Conservation (phyloP, 2,888 invertebrate species). For the Agrilus cyanescens region DNA sequence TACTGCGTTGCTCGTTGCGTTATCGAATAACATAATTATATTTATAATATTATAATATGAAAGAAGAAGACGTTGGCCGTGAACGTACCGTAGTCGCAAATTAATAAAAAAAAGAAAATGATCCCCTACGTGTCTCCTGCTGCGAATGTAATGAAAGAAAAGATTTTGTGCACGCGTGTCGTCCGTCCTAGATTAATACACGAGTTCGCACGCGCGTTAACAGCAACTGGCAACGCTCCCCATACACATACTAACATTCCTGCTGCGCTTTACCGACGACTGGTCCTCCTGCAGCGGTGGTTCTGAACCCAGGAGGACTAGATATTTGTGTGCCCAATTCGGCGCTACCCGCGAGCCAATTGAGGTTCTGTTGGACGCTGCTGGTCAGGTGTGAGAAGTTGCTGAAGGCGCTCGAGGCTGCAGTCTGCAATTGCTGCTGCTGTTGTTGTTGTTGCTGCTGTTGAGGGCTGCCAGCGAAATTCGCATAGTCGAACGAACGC, state of each 20-base stretch:
- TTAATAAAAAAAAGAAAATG: too few species aligned
- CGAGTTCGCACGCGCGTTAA: too few species aligned
- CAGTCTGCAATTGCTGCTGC: slow-evolving; percentile 12
- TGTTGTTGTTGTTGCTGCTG: slow-evolving; percentile 25
- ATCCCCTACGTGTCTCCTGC: too few species aligned
- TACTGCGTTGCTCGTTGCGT: too few species aligned
- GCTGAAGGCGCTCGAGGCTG: slow-evolving; percentile 9
- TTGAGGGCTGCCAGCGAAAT: slow-evolving; percentile 26
- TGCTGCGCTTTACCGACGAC: slow-evolving; percentile 29
- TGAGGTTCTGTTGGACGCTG: slow-evolving; percentile 23
- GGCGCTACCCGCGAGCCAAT: slow-evolving; percentile 27
- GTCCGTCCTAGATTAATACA: too few species aligned
- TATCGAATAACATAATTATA: too few species aligned
- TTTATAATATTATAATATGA: too few species aligned
- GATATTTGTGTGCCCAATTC: slow-evolving; percentile 33
- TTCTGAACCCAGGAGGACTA: slow-evolving; percentile 35
- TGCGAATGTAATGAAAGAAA: too few species aligned
- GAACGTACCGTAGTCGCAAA: too few species aligned
- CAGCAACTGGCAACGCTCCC: too few species aligned
- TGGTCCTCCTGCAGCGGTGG: slow-evolving; percentile 21
- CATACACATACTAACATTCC: slow-evolving; percentile 27
- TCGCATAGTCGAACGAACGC: slow-evolving; percentile 21
- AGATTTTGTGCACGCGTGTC: too few species aligned
- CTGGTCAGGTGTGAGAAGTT: slow-evolving; percentile 18
- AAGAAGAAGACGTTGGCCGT: too few species aligned